Evolutionary conservation across 2,888 invertebrate species (phyloP).

Genomic region (Julus scanicus): DNA sequence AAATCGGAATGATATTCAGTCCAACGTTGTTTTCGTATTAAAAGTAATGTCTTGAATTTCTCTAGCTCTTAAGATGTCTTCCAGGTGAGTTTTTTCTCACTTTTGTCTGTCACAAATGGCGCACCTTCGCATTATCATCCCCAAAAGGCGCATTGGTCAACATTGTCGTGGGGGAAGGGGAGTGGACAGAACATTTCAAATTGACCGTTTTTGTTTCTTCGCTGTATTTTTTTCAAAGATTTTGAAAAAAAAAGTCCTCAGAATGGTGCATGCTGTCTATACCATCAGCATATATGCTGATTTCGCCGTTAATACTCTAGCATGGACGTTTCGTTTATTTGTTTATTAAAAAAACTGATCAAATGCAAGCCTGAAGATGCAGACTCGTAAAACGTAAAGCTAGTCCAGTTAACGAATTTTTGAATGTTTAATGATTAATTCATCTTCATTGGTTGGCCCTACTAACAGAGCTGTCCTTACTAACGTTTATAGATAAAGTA

Average conservation of each 20-base stretch:
- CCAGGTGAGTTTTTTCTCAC: background rate
- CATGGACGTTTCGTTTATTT: slow-evolving; percentile 38
- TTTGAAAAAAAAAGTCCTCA: background rate
- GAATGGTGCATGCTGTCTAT: background rate
- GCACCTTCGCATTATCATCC: background rate
- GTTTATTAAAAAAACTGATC: slow-evolving; percentile 39
- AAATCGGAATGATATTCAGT: no score
- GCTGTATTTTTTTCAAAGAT: background rate
- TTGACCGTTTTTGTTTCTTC: slow-evolving; percentile 2
- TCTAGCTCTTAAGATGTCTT: no score
- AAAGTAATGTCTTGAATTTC: no score
- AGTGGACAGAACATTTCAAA: background rate
- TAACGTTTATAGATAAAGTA: slow-evolving; percentile 59
- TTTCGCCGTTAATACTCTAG: background rate
- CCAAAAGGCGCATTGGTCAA: background rate
- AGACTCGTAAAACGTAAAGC: slow-evolving; percentile 24
- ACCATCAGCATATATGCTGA: background rate
- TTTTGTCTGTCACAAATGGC: background rate
- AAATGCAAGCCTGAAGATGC: slow-evolving; percentile 56
- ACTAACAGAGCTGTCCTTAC: slow-evolving; percentile 59
- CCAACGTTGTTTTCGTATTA: no score
- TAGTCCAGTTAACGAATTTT: slow-evolving; percentile 32
- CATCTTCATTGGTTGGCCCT: slow-evolving; percentile 50
- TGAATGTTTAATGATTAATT: slow-evolving; percentile 50
- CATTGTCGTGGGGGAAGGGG: background rate